Evolutionary conservation across 1,140 invertebrate species (phyloP).

Genomic region (Copidosoma floridanum): DNA sequence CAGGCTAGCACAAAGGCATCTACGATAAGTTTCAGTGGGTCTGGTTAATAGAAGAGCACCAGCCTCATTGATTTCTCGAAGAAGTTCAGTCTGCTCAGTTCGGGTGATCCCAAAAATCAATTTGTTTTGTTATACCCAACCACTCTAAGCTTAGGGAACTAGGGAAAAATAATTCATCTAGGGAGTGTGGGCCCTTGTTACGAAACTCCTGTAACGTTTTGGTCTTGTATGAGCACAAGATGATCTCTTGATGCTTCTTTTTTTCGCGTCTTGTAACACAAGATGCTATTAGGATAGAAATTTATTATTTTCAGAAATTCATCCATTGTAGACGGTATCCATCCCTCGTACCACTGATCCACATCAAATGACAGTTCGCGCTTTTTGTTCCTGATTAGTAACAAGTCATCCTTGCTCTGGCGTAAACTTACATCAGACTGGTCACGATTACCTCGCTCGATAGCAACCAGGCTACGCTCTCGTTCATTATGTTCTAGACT

Average conservation of each 20-base stretch:
- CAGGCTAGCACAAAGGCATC: conserved; percentile 38
- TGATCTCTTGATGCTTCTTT: conserved; percentile 9
- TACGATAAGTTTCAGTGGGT: conserved; percentile 64
- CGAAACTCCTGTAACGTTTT: conserved; percentile 43
- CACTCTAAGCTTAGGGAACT: conserved; percentile 67
- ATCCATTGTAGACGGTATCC: conserved; percentile 70
- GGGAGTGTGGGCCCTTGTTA: conserved; percentile 46
- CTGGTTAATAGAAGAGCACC: conserved; percentile 67
- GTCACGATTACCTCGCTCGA: conserved; percentile 57
- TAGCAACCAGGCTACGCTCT: conserved; percentile 55
- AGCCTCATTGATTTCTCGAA: conserved; percentile 62
- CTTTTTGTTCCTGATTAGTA: conserved; percentile 42
- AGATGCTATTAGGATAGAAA: conserved; percentile 49
- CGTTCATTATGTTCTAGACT: conserved; percentile 40
- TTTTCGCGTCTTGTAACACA: conserved; percentile 39
- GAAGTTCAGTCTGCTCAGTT: conserved; percentile 67
- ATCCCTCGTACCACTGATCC: conserved; percentile 94
- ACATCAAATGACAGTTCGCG: conserved; percentile 78
- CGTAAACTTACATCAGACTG: conserved; percentile 36
- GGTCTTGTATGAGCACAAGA: conserved; percentile 39
- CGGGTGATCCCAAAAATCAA: conserved; percentile 58
- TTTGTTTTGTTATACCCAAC: conserved; percentile 46
- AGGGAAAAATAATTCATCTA: conserved; percentile 79
- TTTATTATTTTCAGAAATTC: too few species aligned
- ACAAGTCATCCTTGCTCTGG: conserved; percentile 44